Evolutionary conservation across 2,113 vertebrate genomes (phyloP).

Genomic region (Dicentrarchus labrax): DNA sequence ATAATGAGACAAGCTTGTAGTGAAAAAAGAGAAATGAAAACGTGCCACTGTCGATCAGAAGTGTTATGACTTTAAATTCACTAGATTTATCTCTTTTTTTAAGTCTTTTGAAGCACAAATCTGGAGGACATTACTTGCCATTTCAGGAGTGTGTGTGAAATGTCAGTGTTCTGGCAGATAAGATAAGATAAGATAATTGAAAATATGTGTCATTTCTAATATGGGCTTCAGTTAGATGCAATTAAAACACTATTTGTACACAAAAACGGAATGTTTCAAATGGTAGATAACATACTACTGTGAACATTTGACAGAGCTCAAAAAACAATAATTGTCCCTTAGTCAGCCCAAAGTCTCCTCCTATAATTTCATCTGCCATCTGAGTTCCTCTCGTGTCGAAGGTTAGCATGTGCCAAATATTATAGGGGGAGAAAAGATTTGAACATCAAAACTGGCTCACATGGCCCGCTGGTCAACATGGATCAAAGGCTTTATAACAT

Average conservation of each 20-base stretch:
- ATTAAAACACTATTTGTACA: background rate
- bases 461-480: constrained; percentile 50
- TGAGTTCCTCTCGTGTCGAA: constrained; percentile 38
- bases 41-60: background rate
- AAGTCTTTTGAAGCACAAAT: background rate
- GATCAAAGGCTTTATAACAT: constrained; percentile 54
- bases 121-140: background rate
- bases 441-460: constrained; percentile 58
- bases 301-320: background rate
- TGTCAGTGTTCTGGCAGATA: constrained; percentile 1
- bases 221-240: background rate
- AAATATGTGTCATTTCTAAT: background rate
- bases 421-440: constrained; percentile 29
- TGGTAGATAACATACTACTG: background rate
- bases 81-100: background rate
- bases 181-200: background rate
- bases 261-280: background rate
- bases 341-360: background rate
- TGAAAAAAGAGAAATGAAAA: background rate
- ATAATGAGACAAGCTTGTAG: background rate
- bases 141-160: background rate
- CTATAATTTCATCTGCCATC: constrained; percentile 23
- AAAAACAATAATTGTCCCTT: background rate
- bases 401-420: constrained; percentile 51
- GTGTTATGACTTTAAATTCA: background rate